Percentiles rank a stretch among this genome's conserved stretches.
Conservation (phyloP, 2,113 vertebrate genomes). For the Erythrolamprus reginae region DNA sequence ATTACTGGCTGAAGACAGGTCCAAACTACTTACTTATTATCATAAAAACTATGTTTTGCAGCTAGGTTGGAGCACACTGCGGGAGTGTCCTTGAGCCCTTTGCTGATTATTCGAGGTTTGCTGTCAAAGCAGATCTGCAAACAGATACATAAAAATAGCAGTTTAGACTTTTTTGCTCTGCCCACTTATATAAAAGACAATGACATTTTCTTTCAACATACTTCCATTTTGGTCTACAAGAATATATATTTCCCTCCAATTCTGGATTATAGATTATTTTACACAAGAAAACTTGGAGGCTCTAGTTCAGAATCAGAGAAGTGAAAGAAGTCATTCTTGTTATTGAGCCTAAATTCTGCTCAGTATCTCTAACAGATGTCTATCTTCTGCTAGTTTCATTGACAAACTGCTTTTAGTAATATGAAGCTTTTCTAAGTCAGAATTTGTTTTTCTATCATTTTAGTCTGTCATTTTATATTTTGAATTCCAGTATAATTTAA, state of each 20-base stretch:
- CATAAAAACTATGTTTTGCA: constrained; percentile 82
- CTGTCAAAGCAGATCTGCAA: constrained; percentile 88
- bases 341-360: background rate
- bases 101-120: constrained; percentile 91
- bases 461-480: background rate
- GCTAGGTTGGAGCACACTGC: constrained; percentile 81
- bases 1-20: constrained; percentile 14
- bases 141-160: constrained; percentile 20
- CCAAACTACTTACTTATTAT: constrained; percentile 81
- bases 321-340: background rate
- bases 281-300: background rate
- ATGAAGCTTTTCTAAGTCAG: background rate
- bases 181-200: background rate
- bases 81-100: constrained; percentile 78
- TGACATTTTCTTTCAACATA: background rate
- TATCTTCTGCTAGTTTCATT: background rate
- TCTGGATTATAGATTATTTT: background rate
- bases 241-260: background rate
- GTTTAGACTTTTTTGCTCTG: background rate
- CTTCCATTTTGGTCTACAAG: background rate
- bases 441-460: background rate
- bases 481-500: background rate
- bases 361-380: background rate
- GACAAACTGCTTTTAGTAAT: background rate
- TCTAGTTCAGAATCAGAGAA: background rate